phyloP scores from a whole-genome alignment of 2,113 vertebrate species.

The Mormyrus lacerda region DNA sequence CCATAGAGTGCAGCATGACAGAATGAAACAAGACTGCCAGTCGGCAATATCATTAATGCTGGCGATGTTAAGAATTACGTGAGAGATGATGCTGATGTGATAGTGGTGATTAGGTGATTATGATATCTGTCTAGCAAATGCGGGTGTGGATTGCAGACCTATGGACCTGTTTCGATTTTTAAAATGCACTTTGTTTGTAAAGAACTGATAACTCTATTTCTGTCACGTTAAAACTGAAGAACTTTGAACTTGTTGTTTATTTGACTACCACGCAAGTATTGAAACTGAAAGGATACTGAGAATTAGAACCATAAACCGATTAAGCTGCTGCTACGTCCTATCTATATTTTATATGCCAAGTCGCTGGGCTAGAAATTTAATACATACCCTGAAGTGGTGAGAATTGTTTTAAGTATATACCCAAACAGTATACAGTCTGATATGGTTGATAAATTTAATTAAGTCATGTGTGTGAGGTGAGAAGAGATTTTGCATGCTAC shows the following conservation, averaged over 20 bases:
- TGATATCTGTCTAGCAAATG: constrained; percentile 40
- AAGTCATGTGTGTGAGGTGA: constrained; percentile 51
- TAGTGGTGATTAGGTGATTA: constrained; percentile 34
- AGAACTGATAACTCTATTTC: constrained; percentile 49
- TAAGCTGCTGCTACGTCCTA: constrained; percentile 62
- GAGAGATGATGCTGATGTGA: constrained; percentile 32
- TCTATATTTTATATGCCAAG: constrained; percentile 45
- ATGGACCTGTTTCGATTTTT: constrained; percentile 51
- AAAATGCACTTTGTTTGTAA: constrained; percentile 72
- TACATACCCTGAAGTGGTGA: constrained; percentile 56
- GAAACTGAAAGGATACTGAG: constrained; percentile 56
- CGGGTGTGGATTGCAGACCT: constrained; percentile 48
- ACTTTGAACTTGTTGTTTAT: constrained; percentile 40
- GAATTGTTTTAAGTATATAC: constrained; percentile 48
- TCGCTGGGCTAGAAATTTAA: constrained; percentile 38
- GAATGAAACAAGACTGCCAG: constrained; percentile 21
- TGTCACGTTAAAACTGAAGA: constrained; percentile 53
- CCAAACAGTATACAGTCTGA: constrained; percentile 58
- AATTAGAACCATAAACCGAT: constrained; percentile 45
- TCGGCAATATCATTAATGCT: not conserved
- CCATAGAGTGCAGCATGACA: constrained; percentile 56
- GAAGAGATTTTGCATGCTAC: constrained; percentile 67
- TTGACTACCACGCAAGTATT: constrained; percentile 72
- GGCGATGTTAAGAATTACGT: not conserved
- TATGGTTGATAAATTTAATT: constrained; percentile 55